Evolutionary conservation across 2,797 vertebrate genomes (phyloP), one percentile per base, ranked within the genome.

Genomic region (Scolopax rusticola): DNA sequence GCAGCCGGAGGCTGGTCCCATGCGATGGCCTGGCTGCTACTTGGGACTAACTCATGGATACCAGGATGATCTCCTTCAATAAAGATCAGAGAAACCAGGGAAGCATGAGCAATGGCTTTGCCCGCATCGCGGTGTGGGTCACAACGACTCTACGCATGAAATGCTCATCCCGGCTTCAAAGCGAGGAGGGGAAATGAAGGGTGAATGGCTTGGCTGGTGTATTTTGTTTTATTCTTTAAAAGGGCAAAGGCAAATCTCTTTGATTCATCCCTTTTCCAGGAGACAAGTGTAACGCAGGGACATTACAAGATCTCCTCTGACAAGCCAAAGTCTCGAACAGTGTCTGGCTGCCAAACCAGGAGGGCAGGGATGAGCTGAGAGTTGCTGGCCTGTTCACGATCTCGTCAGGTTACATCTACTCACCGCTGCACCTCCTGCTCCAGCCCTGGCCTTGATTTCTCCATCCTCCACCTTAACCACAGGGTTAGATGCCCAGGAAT

Each of bases 41-140:
- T 0, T 0, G 10, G 25, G 50, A 41, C 41, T 54, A 47, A 47
- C 4, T 8, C 57, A 9, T 0, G 24, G 67, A 38, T 15, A 30
- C 20, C 3, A 8, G 17, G 32, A 23, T 40, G 56, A n/a, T 84
- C 27, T 69, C 74, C 84, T 61, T 67, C 69, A 41, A 16, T 19
- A 80, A 76, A 56, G 27, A 25, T 45, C 63, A 85, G 76, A 76
- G 33, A 13, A 32, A 33, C 47, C 9, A 5, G 19, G 24, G 33
- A 89, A 80, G 40, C 14, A 1, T 0, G 0, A 90, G 51, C 50
- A 77, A 40, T 0, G 9, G 36, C 38, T 19, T 30, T 68, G 28
- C 51, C 43, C 5, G 20, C 74, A 13, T 54, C 1, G 0, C 25
- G 2, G 2, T 15, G n/a, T 63, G n/a, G 38, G 28, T 94, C 40